Evolutionary conservation across 2,797 vertebrate genomes (phyloP), one percentile per base, ranked within the genome.

Genomic region (Sebastes flavidus): DNA sequence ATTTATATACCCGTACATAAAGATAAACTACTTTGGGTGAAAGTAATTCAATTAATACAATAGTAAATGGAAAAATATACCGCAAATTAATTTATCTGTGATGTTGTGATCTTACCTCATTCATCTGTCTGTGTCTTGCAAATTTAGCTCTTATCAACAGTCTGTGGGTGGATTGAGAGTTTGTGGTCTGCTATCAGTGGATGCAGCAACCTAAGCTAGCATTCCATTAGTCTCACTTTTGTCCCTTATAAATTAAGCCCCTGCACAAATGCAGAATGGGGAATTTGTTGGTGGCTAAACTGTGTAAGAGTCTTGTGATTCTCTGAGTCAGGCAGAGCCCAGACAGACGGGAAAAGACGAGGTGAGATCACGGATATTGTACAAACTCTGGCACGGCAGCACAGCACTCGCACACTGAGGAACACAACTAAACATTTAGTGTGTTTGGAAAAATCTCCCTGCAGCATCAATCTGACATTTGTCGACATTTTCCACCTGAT

Each of bases 281-380:
- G 81, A 81, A 84, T 87, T 76, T 85, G 75, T 71, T 80, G 62
- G 52, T 84, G 65, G 61, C 30, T 75, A 67, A 38, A 82, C 71
- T 76, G 52, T 80, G 61, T 75, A 80, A 84, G 38, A 86, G 69
- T 72, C 78, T 81, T 89, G 82, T 91, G 89, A 88, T 80, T 78
- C 67, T 77, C 42, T 84, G 86, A 87, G 70, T 86, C 86, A 85
- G 59, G 13, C 70, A 67, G 61, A 79, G 59, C 36, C 27, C 78
- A 87, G 78, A 68, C 75, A 22, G 69, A 72, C 13, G 65, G 62
- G 73, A 75, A 87, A 88, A 77, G 74, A 80, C 52, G 16, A 22
- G 20, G 46, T 65, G 72, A 79, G 46, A 76, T 85, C 76, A 85
- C 58, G 1, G 3, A 42, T 60, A 22, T 32, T 63, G 38, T 69